Evolutionary conservation across 2,797 vertebrate genomes (phyloP).

Genomic region (Mormyrops attenuatus): DNA sequence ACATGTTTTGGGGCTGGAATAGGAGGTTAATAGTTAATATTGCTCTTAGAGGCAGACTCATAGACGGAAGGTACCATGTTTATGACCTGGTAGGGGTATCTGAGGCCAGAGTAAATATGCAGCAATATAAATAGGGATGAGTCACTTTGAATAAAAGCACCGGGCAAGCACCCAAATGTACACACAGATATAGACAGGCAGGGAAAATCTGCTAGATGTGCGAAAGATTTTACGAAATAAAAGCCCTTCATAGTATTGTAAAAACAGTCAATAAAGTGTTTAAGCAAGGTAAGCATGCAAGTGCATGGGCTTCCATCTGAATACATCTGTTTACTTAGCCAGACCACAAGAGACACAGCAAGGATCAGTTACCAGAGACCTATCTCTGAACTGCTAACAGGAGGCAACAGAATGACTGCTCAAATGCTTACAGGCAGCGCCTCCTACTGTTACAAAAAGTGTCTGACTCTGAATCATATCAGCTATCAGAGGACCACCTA

Average conservation of each 20-base stretch:
- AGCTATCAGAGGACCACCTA: neutral
- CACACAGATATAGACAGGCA: neutral
- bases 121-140: neutral
- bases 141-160: neutral
- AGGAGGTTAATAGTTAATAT: neutral
- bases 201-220: neutral
- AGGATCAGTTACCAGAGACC: neutral
- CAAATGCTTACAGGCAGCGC: neutral
- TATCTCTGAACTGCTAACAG: neutral
- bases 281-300: neutral
- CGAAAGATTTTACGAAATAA: neutral
- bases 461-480: neutral
- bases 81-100: neutral
- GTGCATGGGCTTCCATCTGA: neutral
- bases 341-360: neutral
- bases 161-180: neutral
- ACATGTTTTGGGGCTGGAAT: neutral
- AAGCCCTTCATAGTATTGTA: neutral
- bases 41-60: neutral
- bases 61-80: neutral
- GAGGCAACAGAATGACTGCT: neutral
- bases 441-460: neutral
- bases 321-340: neutral
- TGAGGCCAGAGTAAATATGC: neutral
- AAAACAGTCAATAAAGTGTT: neutral